These are phyloP conservation scores for Tragopan temminckii DNA, from an alignment of 2,797 vertebrate species.

Conservation along the genomic window DNA sequence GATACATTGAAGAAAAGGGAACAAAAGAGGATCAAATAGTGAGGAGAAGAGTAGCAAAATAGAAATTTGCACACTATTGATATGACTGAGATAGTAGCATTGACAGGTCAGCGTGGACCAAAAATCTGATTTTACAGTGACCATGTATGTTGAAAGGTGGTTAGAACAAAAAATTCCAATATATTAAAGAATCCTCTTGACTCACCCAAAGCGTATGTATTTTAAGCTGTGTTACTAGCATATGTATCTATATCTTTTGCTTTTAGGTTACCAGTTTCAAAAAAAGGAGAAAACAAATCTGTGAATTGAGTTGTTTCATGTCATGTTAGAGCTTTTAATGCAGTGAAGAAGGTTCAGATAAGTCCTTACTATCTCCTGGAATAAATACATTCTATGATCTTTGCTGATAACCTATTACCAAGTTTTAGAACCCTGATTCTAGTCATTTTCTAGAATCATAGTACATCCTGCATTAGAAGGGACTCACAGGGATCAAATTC, in stretches of 20 bases:
- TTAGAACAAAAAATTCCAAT: background rate
- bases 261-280: background rate
- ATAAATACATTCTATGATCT: background rate
- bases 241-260: background rate
- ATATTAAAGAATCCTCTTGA: background rate
- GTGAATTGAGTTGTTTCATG: background rate
- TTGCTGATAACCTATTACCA: background rate
- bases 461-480: background rate
- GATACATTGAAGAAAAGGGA: accelerated
- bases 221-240: accelerated
- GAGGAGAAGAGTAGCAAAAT: background rate
- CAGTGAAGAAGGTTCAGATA: background rate
- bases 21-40: background rate
- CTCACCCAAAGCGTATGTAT: background rate
- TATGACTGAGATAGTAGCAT: background rate
- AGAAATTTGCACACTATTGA: background rate
- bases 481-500: background rate
- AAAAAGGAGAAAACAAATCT: background rate
- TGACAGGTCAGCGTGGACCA: accelerated
- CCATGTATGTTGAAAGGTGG: accelerated
- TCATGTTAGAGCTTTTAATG: background rate
- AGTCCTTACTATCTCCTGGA: background rate
- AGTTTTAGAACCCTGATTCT: background rate
- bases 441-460: background rate
- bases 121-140: background rate